Percentiles rank a stretch among this genome's conserved stretches.
These are phyloP conservation scores for Drosophila paranaensis DNA, from an alignment of 2,888 invertebrate species.

Conservation along the genomic window DNA sequence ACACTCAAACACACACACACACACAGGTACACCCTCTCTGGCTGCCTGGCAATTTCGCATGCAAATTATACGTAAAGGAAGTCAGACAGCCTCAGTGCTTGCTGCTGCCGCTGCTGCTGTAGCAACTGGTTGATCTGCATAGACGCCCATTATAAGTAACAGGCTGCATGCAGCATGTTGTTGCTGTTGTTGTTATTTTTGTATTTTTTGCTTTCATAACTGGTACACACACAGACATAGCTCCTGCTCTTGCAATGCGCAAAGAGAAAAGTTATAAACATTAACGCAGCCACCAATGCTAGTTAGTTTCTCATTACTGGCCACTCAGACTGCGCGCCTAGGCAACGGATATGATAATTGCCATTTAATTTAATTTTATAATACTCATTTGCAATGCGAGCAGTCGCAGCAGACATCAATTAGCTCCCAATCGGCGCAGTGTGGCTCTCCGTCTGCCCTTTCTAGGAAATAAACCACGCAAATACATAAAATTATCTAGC, in stretches of 20 bases:
- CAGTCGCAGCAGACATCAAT: conserved; percentile 29
- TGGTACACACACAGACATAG: conserved; percentile 17
- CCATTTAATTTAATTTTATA: conserved; percentile 56
- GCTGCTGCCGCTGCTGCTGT: conserved; percentile 8
- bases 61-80: conserved; percentile 70
- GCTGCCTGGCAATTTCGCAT: conserved; percentile 61
- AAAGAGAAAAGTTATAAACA: conserved; percentile 52
- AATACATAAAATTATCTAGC: not conserved
- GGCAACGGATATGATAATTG: conserved; percentile 64
- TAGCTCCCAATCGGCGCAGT: conserved; percentile 39
- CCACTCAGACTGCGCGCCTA: not conserved
- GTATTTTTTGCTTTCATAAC: conserved; percentile 50
- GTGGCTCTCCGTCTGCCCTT: conserved; percentile 20
- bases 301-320: conserved; percentile 63
- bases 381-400: conserved; percentile 31
- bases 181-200: not conserved
- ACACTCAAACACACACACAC: conserved; percentile 24
- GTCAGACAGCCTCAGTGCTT: conserved; percentile 41
- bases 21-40: conserved; percentile 59
- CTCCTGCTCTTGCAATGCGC: conserved; percentile 23
- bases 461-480: not conserved
- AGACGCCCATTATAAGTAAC: conserved; percentile 65
- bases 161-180: conserved; percentile 27
- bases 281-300: conserved; percentile 44
- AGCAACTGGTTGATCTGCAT: conserved; percentile 58